Conservation (phyloP, 2,113 vertebrate genomes). For the Cavia porcellus region DNA sequence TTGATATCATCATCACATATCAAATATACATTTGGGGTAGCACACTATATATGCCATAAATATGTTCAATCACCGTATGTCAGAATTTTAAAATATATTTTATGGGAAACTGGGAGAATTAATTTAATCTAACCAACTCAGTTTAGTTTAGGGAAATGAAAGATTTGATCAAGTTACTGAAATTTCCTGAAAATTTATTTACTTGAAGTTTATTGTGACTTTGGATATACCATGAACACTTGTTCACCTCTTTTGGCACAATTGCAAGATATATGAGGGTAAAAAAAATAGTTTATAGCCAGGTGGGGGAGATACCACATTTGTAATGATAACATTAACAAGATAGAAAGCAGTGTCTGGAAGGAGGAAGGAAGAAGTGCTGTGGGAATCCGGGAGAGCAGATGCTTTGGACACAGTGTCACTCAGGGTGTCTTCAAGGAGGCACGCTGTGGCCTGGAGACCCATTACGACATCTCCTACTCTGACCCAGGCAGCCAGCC, state of each 20-base stretch:
- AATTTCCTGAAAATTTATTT: constrained; percentile 20
- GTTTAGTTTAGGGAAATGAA: neutral
- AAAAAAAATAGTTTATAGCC: neutral
- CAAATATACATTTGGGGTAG: neutral
- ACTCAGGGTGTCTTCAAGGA: neutral
- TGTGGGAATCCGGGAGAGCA: neutral
- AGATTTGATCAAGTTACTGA: neutral
- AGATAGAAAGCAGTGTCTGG: neutral
- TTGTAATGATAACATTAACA: neutral
- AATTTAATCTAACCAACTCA: constrained; percentile 7
- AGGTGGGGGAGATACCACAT: neutral
- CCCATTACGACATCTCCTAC: neutral
- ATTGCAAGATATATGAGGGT: neutral
- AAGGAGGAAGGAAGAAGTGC: neutral
- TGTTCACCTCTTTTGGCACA: neutral
- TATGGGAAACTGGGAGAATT: neutral
- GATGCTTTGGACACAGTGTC: neutral
- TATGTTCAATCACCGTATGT: neutral
- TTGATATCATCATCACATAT: neutral
- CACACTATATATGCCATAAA: neutral
- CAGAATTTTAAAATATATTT: neutral
- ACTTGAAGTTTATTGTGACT: neutral
- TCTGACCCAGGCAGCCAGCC: neutral
- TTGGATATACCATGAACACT: neutral
- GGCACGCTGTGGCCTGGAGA: neutral